Evolutionary conservation across 1,140 invertebrate species (phyloP).

Genomic region (Hermetia illucens): DNA sequence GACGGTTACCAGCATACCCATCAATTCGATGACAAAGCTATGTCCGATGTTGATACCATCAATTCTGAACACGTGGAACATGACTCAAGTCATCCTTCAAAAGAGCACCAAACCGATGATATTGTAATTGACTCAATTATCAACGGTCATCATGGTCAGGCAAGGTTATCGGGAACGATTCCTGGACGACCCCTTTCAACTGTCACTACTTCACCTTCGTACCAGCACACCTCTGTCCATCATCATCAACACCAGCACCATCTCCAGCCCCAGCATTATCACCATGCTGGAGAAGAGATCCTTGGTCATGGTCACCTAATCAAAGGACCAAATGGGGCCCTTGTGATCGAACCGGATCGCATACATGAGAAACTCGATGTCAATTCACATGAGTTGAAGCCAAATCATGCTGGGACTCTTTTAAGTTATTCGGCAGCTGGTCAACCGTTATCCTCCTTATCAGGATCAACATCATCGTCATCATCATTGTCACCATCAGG

Average conservation of each 20-base stretch:
- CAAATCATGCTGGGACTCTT: constrained; percentile 25
- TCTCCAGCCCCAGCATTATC: neutral
- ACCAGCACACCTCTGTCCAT: neutral
- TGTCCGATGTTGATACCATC: too few species aligned
- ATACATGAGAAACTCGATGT: constrained; percentile 19
- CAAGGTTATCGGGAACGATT: neutral
- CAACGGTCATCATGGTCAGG: too few species aligned
- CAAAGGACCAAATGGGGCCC: constrained; percentile 25
- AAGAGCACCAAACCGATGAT: too few species aligned
- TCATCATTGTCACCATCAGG: neutral
- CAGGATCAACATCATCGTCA: neutral
- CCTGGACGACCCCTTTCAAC: neutral
- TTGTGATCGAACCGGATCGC: constrained; percentile 18
- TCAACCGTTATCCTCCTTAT: neutral
- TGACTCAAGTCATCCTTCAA: too few species aligned
- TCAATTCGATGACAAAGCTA: too few species aligned
- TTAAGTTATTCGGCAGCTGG: constrained; percentile 18
- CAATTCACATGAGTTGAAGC: constrained; percentile 20
- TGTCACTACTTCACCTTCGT: neutral
- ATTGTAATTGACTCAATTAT: too few species aligned
- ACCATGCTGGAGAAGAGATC: neutral
- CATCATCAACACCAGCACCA: neutral
- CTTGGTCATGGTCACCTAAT: constrained; percentile 18
- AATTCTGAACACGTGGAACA: too few species aligned
- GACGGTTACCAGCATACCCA: too few species aligned